Conservation (phyloP, 2,113 vertebrate species). For the Morone chrysops region DNA sequence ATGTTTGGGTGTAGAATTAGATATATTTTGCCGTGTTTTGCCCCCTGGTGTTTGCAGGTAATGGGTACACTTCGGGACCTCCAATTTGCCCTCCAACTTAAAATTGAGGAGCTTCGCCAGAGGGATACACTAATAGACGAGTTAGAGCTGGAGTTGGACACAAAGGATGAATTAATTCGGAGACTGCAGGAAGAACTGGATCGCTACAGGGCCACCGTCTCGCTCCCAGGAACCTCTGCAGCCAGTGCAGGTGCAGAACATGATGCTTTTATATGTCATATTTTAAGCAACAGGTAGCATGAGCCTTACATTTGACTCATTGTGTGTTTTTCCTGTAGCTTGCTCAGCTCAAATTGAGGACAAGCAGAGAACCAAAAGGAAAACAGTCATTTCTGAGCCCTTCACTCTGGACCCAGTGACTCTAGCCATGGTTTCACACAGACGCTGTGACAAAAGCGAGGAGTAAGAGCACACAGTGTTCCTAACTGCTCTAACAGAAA, state of each 20-base stretch:
- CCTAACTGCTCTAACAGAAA: slow-evolving; percentile 20
- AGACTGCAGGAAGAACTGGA: slow-evolving; percentile 86
- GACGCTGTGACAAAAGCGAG: slow-evolving; percentile 80
- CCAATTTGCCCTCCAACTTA: slow-evolving; percentile 85
- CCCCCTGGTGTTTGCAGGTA: slow-evolving; percentile 40
- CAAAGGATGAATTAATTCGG: slow-evolving; percentile 86
- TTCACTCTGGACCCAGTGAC: slow-evolving; percentile 69
- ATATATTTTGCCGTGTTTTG: background rate
- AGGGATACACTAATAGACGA: slow-evolving; percentile 86
- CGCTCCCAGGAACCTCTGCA: slow-evolving; percentile 69
- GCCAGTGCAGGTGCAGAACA: slow-evolving; percentile 57
- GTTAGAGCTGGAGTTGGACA: slow-evolving; percentile 84
- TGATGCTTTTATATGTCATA: background rate
- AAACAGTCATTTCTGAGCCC: slow-evolving; percentile 80
- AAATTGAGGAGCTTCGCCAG: slow-evolving; percentile 86
- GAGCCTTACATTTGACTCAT: background rate
- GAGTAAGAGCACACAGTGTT: slow-evolving; percentile 76
- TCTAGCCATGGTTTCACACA: slow-evolving; percentile 65
- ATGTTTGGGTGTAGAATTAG: background rate
- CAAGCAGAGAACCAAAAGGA: slow-evolving; percentile 70
- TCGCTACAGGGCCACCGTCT: slow-evolving; percentile 78
- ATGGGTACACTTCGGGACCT: slow-evolving; percentile 87
- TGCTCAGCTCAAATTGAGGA: slow-evolving; percentile 61
- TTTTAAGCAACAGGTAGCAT: slow-evolving; percentile 11
- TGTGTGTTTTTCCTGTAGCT: slow-evolving; percentile 36